Percentiles rank a stretch among this genome's conserved stretches.
These are phyloP conservation scores for Diarsia mendica DNA, from an alignment of 2,888 invertebrate genomes.

Conservation along the genomic window DNA sequence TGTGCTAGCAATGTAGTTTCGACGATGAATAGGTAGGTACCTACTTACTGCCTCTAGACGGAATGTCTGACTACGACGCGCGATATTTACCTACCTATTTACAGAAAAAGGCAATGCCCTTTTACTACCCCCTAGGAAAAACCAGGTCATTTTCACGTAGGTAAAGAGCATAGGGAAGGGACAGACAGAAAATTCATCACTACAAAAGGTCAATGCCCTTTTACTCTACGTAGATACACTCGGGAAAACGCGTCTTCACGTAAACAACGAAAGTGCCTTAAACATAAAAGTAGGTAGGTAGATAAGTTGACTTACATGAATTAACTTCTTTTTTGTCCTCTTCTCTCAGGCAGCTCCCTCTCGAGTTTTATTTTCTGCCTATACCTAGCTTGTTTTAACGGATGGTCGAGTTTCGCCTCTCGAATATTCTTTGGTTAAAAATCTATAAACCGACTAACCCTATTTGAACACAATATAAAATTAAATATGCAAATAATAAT, in stretches of 20 bases:
- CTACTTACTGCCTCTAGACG: not conserved
- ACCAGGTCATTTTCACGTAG: not conserved
- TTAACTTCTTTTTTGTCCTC: not conserved
- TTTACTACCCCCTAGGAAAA: not conserved
- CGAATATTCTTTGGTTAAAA: not conserved
- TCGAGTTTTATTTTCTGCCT: not conserved
- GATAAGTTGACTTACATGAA: not conserved
- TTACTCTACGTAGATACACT: not conserved
- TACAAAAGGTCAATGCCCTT: not conserved
- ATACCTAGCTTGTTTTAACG: too few species aligned
- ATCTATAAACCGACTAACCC: not conserved
- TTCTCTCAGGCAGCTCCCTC: not conserved
- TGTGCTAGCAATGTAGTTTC: not conserved
- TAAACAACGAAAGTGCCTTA: not conserved
- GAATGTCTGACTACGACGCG: not conserved
- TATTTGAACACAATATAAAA: conserved; percentile 1
- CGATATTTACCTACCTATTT: not conserved
- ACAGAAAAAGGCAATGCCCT: not conserved
- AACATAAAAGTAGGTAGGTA: not conserved
- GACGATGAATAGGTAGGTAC: not conserved
- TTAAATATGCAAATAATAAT: conserved; percentile 2
- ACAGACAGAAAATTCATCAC: not conserved
- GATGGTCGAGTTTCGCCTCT: too few species aligned
- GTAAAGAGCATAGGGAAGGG: not conserved
- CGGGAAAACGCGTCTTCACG: not conserved